These are phyloP conservation scores for Phenganax marumi DNA, from an alignment of 92 coral and sea anemone species.

Conservation along the genomic window DNA sequence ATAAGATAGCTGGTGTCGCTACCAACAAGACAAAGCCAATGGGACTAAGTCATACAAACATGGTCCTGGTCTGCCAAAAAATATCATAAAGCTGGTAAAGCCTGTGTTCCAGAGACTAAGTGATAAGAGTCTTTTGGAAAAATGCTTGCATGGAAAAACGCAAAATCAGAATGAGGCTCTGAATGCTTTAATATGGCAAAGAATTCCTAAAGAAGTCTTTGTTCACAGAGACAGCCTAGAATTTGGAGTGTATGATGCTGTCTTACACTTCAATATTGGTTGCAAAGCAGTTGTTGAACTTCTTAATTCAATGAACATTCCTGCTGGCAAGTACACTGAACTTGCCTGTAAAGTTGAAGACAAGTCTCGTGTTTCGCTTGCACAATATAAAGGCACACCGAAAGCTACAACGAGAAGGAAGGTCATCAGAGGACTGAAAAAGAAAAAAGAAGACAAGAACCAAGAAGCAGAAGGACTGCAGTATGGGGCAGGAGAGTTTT, in stretches of 20 bases:
- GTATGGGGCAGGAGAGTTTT: neutral
- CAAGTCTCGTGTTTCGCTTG: neutral
- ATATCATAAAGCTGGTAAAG: no score
- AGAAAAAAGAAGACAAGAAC: neutral
- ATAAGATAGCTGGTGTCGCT: no score
- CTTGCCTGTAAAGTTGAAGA: neutral
- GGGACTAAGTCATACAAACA: slow-evolving; percentile 32
- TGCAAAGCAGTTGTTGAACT: slow-evolving; percentile 46
- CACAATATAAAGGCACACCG: neutral
- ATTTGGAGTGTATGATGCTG: slow-evolving; percentile 62
- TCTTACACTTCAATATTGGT: slow-evolving; percentile 60
- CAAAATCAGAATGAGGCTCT: slow-evolving; percentile 46
- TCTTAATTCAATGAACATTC: slow-evolving; percentile 51
- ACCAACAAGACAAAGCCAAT: slow-evolving; percentile 40
- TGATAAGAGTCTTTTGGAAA: no score
- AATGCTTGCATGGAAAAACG: no score
- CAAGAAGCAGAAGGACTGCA: neutral
- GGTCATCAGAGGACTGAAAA: neutral
- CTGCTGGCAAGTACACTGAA: slow-evolving; percentile 54
- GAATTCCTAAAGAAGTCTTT: slow-evolving; percentile 48
- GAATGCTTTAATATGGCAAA: slow-evolving; percentile 59
- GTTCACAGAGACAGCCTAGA: slow-evolving; percentile 53
- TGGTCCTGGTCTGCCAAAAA: slow-evolving; percentile 54
- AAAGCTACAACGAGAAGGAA: neutral
- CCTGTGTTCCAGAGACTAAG: no score